phyloP scores from a whole-genome alignment of 2,113 vertebrate species.

The Mungos mungo region DNA sequence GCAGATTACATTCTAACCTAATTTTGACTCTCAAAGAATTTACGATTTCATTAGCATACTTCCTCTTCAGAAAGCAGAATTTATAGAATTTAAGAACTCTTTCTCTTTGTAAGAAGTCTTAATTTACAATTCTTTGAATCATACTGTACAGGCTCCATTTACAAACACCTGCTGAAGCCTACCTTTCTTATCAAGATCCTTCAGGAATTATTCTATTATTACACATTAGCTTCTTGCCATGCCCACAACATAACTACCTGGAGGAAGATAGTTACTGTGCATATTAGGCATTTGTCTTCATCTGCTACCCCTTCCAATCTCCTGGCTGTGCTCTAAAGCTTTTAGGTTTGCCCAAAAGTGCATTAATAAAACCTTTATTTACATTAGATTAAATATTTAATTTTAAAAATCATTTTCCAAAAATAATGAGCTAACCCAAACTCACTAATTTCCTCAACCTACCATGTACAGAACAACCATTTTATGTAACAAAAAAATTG shows the following conservation, averaged over 20 bases:
- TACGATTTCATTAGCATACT: neutral
- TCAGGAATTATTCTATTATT: constrained; percentile 63
- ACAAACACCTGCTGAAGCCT: constrained; percentile 53
- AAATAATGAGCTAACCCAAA: neutral
- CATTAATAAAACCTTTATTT: neutral
- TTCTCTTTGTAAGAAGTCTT: neutral
- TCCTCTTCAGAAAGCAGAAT: constrained; percentile 9
- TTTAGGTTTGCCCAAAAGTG: neutral
- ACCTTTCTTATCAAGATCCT: constrained; percentile 58
- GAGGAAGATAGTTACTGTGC: neutral
- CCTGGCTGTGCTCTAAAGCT: neutral
- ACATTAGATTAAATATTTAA: neutral
- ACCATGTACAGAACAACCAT: neutral
- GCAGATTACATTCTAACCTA: neutral
- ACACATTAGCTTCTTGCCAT: neutral
- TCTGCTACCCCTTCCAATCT: neutral
- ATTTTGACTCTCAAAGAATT: constrained; percentile 34
- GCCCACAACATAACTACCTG: neutral
- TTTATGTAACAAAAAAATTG: neutral
- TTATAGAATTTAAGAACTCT: neutral
- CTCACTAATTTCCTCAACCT: neutral
- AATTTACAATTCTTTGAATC: constrained; percentile 37
- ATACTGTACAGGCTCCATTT: constrained; percentile 50
- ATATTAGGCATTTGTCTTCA: neutral
- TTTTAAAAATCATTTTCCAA: neutral